Evolutionary conservation across 2,113 vertebrate genomes (phyloP).

Genomic region (Mugil cephalus): DNA sequence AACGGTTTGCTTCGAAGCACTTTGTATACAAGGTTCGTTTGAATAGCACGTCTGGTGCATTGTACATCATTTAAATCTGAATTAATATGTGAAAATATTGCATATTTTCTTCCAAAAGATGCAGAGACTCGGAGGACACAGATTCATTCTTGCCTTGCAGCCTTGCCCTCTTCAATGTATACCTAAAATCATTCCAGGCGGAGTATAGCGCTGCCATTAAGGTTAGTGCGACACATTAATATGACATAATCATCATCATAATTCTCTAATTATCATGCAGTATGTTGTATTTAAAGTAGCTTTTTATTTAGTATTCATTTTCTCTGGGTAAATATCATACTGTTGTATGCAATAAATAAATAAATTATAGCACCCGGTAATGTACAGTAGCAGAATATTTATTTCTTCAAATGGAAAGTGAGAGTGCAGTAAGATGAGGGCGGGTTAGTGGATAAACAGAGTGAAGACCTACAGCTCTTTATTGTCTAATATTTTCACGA

Average conservation of each 20-base stretch:
- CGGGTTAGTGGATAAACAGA: too few relatives aligned
- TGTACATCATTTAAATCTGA: neutral
- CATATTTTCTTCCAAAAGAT: slow-evolving; percentile 66
- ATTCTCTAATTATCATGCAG: neutral
- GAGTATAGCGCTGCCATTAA: slow-evolving; percentile 70
- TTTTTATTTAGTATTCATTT: too few relatives aligned
- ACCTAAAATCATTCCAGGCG: slow-evolving; percentile 73
- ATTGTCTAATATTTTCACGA: neutral
- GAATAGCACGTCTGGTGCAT: neutral
- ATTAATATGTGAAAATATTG: neutral
- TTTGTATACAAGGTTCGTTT: slow-evolving; percentile 80
- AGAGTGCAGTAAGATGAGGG: too few relatives aligned
- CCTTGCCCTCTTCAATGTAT: slow-evolving; percentile 78
- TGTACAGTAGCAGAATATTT: too few relatives aligned
- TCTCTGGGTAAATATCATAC: too few relatives aligned
- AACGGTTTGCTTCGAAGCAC: slow-evolving; percentile 65
- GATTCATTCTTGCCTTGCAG: slow-evolving; percentile 86
- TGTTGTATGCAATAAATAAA: too few relatives aligned
- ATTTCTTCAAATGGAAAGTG: too few relatives aligned
- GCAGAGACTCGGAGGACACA: slow-evolving; percentile 77
- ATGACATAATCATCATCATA: neutral
- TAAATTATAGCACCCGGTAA: too few relatives aligned
- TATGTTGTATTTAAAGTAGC: neutral
- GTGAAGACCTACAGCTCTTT: neutral
- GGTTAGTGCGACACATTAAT: slow-evolving; percentile 59